A percentile compares a stretch with the other conserved stretches of the same genome.
Conservation (phyloP, 2,113 vertebrate species). For the Hemiscyllium ocellatum region DNA sequence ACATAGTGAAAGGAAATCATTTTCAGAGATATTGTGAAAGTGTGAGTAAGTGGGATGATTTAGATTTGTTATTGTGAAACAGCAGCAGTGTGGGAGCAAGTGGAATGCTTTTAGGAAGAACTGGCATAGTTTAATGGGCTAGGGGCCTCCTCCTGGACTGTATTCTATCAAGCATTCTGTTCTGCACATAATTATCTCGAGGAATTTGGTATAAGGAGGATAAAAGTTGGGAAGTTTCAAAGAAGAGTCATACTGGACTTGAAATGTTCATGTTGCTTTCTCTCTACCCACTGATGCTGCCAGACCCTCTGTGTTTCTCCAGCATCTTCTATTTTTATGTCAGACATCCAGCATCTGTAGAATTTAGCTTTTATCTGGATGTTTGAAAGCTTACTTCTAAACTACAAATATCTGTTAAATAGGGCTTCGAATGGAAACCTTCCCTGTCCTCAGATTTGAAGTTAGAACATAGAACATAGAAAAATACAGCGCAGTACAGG, state of each 20-base stretch:
- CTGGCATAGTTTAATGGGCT: not conserved
- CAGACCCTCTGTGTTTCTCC: too few relatives aligned
- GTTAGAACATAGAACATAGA: too few relatives aligned
- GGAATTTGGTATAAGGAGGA: not conserved
- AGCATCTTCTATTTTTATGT: too few relatives aligned
- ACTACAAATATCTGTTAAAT: not conserved
- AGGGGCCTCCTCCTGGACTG: not conserved
- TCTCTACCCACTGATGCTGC: too few relatives aligned
- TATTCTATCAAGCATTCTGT: not conserved
- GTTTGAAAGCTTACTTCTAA: not conserved
- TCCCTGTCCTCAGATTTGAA: not conserved
- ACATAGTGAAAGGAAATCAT: not conserved
- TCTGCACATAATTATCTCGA: not conserved
- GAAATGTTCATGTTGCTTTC: too few relatives aligned
- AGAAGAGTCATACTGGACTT: too few relatives aligned
- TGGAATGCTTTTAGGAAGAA: not conserved
- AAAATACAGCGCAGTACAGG: too few relatives aligned
- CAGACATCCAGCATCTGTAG: too few relatives aligned
- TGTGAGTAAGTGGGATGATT: not conserved
- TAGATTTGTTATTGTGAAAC: not conserved
- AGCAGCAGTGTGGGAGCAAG: not conserved
- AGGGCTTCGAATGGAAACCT: not conserved
- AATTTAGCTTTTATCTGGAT: too few relatives aligned
- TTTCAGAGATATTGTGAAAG: not conserved
- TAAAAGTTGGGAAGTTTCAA: not conserved